These are phyloP conservation scores for Alloplasta piceator DNA, from an alignment of 2,888 invertebrate genomes.

Conservation along the genomic window DNA sequence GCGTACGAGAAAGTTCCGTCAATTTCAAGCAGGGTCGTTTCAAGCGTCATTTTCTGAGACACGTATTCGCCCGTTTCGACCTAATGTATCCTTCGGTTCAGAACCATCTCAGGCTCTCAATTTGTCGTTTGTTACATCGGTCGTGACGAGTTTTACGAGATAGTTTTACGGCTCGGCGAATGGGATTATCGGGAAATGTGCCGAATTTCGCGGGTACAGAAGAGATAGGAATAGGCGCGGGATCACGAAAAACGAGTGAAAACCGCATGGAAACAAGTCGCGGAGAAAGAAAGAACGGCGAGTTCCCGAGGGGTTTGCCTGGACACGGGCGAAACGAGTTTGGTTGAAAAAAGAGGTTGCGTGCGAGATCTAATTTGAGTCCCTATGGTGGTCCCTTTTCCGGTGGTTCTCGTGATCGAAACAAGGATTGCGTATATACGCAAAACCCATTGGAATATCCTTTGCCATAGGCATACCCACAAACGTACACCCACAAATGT, in stretches of 20 bases:
- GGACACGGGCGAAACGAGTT: constrained; percentile 35
- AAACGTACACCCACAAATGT: neutral
- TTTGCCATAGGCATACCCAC: too few species aligned
- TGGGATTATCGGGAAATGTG: neutral
- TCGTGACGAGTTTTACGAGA: constrained; percentile 12
- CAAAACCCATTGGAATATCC: constrained; percentile 8
- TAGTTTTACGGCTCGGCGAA: constrained; percentile 39
- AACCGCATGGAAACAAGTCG: neutral
- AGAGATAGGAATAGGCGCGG: constrained; percentile 6
- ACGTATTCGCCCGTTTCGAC: constrained; percentile 25
- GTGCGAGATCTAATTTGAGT: constrained; percentile 47
- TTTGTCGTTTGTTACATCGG: constrained; percentile 20
- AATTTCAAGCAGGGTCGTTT: constrained; percentile 14
- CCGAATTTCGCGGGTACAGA: neutral
- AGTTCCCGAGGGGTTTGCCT: neutral
- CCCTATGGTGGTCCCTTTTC: constrained; percentile 18
- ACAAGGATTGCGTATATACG: constrained; percentile 30
- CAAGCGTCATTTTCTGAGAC: constrained; percentile 13
- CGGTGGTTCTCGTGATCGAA: constrained; percentile 29
- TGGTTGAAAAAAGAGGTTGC: constrained; percentile 22
- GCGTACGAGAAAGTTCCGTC: constrained; percentile 42
- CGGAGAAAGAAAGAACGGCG: neutral
- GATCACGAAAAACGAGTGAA: constrained; percentile 3
- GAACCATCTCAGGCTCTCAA: neutral
- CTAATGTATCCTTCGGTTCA: constrained; percentile 2